Conservation (phyloP, 2,797 vertebrate species). For the Tokudaia muenninki region DNA sequence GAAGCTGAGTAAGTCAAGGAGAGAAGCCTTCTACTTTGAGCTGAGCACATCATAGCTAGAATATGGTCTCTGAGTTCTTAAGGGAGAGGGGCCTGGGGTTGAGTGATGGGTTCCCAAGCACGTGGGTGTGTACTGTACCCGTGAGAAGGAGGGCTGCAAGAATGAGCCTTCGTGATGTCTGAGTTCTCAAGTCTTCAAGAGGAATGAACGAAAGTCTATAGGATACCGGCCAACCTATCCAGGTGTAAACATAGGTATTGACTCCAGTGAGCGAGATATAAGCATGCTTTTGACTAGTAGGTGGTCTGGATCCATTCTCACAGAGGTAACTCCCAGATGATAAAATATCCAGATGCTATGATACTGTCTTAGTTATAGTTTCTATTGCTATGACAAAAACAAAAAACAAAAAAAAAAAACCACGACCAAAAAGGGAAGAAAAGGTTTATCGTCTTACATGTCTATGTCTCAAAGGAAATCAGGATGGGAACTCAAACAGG, state of each 20-base stretch:
- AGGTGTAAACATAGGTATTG: no score
- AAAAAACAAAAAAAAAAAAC: no score
- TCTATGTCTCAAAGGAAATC: not conserved
- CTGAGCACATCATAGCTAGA: not conserved
- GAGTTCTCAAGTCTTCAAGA: not conserved
- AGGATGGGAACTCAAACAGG: not conserved
- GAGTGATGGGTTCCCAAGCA: no score
- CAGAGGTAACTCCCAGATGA: not conserved
- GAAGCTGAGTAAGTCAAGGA: not conserved
- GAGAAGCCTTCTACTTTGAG: not conserved
- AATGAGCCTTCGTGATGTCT: not conserved
- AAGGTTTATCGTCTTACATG: not conserved
- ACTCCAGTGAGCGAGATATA: accelerated
- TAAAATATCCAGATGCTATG: not conserved
- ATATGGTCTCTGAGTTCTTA: not conserved
- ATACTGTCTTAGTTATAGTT: not conserved
- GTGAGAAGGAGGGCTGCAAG: accelerated
- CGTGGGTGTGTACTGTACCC: not conserved
- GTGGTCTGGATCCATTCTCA: not conserved
- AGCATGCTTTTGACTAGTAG: not conserved
- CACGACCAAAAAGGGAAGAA: not conserved
- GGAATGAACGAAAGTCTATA: not conserved
- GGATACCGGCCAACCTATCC: not conserved
- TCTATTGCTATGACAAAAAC: not conserved
- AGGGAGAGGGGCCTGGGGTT: not conserved